Evolutionary conservation across 2,113 vertebrate species (phyloP).

Genomic region (Callopanchax toddi): DNA sequence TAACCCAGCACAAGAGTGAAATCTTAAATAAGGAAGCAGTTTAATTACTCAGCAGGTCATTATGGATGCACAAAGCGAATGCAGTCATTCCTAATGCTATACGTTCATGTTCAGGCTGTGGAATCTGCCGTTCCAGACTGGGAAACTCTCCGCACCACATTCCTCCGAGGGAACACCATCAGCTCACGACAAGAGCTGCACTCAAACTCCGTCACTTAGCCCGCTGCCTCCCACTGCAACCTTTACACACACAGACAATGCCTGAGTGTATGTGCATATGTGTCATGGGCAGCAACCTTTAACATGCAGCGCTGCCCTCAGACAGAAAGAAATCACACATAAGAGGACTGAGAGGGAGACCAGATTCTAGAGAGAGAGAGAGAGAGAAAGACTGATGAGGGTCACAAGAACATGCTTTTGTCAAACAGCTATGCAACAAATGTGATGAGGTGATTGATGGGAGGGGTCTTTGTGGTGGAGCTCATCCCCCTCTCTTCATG

Average conservation of each 20-base stretch:
- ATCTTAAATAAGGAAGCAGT: background rate
- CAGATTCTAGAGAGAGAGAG: slow-evolving; percentile 15
- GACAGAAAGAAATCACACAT: slow-evolving; percentile 27
- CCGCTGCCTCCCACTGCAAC: slow-evolving; percentile 67
- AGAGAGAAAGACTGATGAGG: slow-evolving; percentile 30
- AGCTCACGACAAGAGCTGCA: slow-evolving; percentile 67
- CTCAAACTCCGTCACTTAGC: slow-evolving; percentile 65
- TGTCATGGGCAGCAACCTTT: slow-evolving; percentile 61
- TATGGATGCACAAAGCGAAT: background rate
- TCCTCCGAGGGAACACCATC: slow-evolving; percentile 66
- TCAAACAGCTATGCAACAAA: slow-evolving; percentile 55
- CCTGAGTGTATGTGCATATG: slow-evolving; percentile 44
- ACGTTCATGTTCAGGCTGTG: slow-evolving; percentile 21
- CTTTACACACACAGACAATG: slow-evolving; percentile 60
- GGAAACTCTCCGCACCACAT: slow-evolving; percentile 63
- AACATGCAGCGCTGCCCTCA: slow-evolving; percentile 38
- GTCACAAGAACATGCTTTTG: slow-evolving; percentile 50
- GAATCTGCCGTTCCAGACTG: slow-evolving; percentile 49
- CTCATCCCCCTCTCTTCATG: background rate
- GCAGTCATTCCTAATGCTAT: slow-evolving; percentile 17
- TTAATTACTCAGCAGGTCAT: background rate
- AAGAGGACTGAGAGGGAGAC: slow-evolving; percentile 2
- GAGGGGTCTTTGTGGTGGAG: slow-evolving; percentile 35
- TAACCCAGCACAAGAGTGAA: background rate
- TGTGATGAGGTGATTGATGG: slow-evolving; percentile 67